Evolutionary conservation across 2,888 invertebrate genomes (phyloP).

Genomic region (Alviniconcha strummeri): DNA sequence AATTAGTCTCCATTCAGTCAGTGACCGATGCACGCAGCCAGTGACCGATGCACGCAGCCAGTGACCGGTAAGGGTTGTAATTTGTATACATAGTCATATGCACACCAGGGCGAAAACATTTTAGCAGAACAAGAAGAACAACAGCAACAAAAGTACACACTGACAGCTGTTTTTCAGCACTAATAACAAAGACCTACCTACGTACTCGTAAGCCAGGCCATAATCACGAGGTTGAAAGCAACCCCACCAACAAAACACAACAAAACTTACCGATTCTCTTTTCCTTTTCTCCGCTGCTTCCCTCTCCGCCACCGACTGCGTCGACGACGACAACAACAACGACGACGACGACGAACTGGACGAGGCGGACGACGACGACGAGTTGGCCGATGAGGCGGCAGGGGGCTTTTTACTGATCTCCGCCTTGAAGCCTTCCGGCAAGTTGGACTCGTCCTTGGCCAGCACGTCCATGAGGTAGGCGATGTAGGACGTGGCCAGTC

Average conservation of each 20-base stretch:
- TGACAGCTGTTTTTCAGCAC: no score
- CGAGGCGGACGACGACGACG: background rate
- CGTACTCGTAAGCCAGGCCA: no score
- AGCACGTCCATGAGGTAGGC: constrained; percentile 92
- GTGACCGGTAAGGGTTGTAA: no score
- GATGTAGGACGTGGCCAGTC: constrained; percentile 83
- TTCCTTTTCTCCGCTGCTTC: constrained; percentile 37
- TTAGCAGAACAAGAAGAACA: no score
- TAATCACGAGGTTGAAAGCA: no score
- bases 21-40: no score
- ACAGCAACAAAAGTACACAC: no score
- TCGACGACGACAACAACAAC: background rate
- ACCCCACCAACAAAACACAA: background rate
- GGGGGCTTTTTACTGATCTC: constrained; percentile 79
- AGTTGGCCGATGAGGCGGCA: background rate
- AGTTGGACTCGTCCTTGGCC: constrained; percentile 85
- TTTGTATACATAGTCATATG: no score
- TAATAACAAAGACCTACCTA: no score
- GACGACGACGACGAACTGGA: background rate
- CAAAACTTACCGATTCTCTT: constrained; percentile 41
- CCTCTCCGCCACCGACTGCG: background rate
- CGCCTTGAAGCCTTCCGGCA: constrained; percentile 83
- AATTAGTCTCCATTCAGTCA: no score
- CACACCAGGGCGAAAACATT: no score
- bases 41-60: no score